phyloP scores from a whole-genome alignment of 2,113 vertebrate genomes.

The Petrocephalus zakoni region DNA sequence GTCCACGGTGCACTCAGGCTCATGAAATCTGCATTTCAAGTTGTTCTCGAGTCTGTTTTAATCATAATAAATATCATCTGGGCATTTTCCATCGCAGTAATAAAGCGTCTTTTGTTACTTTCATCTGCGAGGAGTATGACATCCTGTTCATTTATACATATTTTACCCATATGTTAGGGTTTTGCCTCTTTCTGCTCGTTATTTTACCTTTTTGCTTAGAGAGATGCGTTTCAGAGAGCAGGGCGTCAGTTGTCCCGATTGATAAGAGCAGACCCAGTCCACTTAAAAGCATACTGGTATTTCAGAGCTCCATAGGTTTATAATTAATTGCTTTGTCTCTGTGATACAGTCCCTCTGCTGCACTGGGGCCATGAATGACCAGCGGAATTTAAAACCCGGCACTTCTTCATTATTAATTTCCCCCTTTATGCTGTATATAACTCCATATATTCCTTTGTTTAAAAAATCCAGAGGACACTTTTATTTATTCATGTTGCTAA shows the following conservation, averaged over 20 bases:
- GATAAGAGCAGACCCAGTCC: not conserved
- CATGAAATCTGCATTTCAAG: constrained; percentile 13
- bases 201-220: not conserved
- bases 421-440: constrained; percentile 11
- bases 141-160: constrained; percentile 9
- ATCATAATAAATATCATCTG: constrained; percentile 17
- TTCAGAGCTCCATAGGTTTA: constrained; percentile 19
- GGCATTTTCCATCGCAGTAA: constrained; percentile 1
- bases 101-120: constrained; percentile 19
- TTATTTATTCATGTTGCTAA: constrained; percentile 40
- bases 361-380: constrained; percentile 16
- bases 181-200: not conserved
- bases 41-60: constrained; percentile 8
- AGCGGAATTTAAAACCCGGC: constrained; percentile 19
- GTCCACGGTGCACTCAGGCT: not conserved
- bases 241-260: not conserved
- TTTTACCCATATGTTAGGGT: not conserved
- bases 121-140: not conserved
- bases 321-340: constrained; percentile 28
- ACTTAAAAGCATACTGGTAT: not conserved
- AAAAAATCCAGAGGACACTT: constrained; percentile 30
- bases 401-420: constrained; percentile 30
- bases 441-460: constrained; percentile 21
- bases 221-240: not conserved
- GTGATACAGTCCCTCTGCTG: constrained; percentile 13